Percentiles rank a stretch among this genome's conserved stretches.
phyloP scores from a whole-genome alignment of 2,888 invertebrate species.

The Diarsia dahlii region DNA sequence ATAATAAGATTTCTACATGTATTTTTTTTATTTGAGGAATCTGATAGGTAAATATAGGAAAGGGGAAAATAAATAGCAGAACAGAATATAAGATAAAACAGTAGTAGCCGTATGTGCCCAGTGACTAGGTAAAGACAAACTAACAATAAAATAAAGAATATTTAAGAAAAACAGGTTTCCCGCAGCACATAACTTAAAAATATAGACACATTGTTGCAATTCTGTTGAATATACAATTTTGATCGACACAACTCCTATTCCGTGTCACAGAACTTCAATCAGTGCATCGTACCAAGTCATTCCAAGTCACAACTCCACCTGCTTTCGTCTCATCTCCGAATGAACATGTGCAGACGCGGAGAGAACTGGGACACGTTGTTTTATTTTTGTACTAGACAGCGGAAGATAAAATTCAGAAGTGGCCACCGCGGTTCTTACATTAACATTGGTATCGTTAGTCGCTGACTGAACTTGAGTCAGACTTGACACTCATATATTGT shows the following conservation, averaged over 20 bases:
- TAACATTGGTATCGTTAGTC: slow-evolving; percentile 29
- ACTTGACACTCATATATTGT: too few relatives aligned
- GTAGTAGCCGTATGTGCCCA: neutral
- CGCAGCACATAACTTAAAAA: neutral
- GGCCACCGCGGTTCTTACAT: slow-evolving; percentile 36
- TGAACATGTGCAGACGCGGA: slow-evolving; percentile 36
- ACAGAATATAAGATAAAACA: neutral
- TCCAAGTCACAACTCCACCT: slow-evolving; percentile 20
- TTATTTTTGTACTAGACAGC: slow-evolving; percentile 55
- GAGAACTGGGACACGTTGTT: slow-evolving; percentile 53
- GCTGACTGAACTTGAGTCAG: too few relatives aligned
- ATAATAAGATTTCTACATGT: neutral
- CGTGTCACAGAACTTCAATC: neutral
- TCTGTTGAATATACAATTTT: neutral
- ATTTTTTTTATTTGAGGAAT: slow-evolving; percentile 8
- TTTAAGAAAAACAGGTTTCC: neutral
- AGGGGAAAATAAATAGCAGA: neutral
- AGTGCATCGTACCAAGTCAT: slow-evolving; percentile 4
- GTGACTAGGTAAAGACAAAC: too few relatives aligned
- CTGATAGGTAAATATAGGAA: neutral
- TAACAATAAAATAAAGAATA: neutral
- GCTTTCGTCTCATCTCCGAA: slow-evolving; percentile 31
- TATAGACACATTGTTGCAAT: neutral
- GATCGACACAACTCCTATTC: neutral
- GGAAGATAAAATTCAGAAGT: slow-evolving; percentile 71